Evolutionary conservation across 2,888 invertebrate genomes (phyloP).

Genomic region (Tinea semifulvella): DNA sequence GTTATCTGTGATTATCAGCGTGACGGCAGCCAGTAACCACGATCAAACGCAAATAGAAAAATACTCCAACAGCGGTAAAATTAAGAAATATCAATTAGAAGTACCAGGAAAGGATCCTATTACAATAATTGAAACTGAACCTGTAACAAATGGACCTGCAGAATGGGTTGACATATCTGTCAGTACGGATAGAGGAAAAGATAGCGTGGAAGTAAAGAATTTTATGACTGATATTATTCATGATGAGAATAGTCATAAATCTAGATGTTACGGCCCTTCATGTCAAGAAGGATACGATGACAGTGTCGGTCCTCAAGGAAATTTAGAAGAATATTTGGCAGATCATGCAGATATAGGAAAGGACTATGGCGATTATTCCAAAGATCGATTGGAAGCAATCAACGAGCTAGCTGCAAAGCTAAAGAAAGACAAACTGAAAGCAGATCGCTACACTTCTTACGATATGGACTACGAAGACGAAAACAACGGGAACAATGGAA

Average conservation of each 20-base stretch:
- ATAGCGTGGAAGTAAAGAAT: slow-evolving; percentile 45
- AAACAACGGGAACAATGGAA: slow-evolving; percentile 38
- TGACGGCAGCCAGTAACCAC: slow-evolving; percentile 19
- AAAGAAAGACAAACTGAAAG: slow-evolving; percentile 50
- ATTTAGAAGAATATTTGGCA: slow-evolving; percentile 68
- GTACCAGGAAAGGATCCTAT: slow-evolving; percentile 67
- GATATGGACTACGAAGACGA: slow-evolving; percentile 32
- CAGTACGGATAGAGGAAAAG: slow-evolving; percentile 29
- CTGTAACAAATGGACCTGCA: slow-evolving; percentile 25
- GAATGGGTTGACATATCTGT: slow-evolving; percentile 32
- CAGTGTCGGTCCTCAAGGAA: slow-evolving; percentile 56
- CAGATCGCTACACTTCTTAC: slow-evolving; percentile 27
- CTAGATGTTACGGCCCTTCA: slow-evolving; percentile 56
- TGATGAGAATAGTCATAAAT: slow-evolving; percentile 38
- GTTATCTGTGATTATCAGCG: slow-evolving; percentile 20
- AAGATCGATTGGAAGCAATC: slow-evolving; percentile 52
- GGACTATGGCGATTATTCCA: slow-evolving; percentile 44
- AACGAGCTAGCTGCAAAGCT: slow-evolving; percentile 54
- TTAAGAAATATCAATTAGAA: slow-evolving; percentile 61
- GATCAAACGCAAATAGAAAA: slow-evolving; percentile 42
- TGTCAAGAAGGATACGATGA: slow-evolving; percentile 45
- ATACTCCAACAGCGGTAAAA: slow-evolving; percentile 34
- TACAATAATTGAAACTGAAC: slow-evolving; percentile 63
- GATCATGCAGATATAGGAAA: slow-evolving; percentile 68
- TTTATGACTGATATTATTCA: slow-evolving; percentile 53